Conservation (phyloP, 2,797 vertebrate species). For the Thamnophis elegans region DNA sequence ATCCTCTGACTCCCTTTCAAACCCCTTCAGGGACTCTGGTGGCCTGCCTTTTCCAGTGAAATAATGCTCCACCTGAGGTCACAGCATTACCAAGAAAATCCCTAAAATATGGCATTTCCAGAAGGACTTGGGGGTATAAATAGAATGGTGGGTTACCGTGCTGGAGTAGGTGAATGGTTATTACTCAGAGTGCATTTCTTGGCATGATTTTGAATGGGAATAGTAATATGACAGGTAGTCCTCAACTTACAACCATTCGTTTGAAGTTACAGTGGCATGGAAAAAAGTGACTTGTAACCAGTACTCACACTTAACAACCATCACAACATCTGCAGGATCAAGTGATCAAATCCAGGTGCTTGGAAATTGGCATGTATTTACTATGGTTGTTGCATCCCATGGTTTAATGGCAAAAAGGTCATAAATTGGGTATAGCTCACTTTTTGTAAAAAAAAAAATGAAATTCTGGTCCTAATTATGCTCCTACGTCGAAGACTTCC, state of each 20-base stretch:
- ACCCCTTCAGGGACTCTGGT: background rate
- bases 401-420: background rate
- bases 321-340: background rate
- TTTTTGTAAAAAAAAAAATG: background rate
- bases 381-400: background rate
- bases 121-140: background rate
- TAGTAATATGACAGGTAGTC: background rate
- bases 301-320: background rate
- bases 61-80: background rate
- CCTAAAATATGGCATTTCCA: background rate
- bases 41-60: background rate
- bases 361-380: background rate
- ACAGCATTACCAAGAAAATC: background rate
- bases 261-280: background rate
- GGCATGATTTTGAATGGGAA: background rate
- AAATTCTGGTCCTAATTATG: background rate
- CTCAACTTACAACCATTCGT: background rate
- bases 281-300: background rate
- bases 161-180: background rate
- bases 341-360: background rate
- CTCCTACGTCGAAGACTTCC: background rate
- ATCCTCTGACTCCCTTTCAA: background rate
- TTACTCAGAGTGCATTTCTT: background rate
- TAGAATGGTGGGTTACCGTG: background rate
- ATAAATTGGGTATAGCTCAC: background rate